phyloP scores from a whole-genome alignment of 2,797 vertebrate species.

The Myotis findleyi region DNA sequence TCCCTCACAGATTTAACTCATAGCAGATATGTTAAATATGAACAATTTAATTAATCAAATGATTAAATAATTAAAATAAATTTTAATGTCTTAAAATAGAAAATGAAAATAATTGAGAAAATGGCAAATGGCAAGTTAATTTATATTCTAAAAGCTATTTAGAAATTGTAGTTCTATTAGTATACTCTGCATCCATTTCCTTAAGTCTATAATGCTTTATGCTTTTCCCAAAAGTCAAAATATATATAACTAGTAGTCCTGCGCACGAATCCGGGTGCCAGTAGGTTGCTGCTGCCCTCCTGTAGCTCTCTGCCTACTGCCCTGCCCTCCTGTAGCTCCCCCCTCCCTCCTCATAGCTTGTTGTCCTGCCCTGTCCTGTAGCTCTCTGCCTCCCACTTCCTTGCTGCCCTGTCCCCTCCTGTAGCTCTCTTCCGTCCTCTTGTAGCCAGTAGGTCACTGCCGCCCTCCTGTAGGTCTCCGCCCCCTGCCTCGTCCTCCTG shows the following conservation, averaged over 20 bases:
- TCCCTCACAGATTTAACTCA: not conserved
- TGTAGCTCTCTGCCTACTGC: too few relatives aligned
- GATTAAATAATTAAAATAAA: not conserved
- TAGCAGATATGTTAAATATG: not conserved
- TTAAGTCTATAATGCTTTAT: not conserved
- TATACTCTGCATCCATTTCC: not conserved
- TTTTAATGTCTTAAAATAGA: not conserved
- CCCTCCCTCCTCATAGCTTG: too few relatives aligned
- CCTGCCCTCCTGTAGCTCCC: too few relatives aligned
- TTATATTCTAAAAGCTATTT: conserved; percentile 7
- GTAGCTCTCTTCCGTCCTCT: too few relatives aligned
- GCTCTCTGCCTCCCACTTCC: too few relatives aligned
- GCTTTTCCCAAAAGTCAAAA: not conserved
- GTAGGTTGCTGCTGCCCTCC: too few relatives aligned
- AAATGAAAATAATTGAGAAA: not conserved
- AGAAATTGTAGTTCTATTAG: not conserved
- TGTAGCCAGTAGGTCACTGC: too few relatives aligned
- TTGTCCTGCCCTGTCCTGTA: too few relatives aligned
- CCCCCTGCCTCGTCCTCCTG: too few relatives aligned
- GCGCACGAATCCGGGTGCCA: too few relatives aligned
- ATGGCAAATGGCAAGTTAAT: not conserved
- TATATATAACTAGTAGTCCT: not conserved
- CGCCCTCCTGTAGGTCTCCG: too few relatives aligned
- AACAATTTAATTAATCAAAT: not conserved
- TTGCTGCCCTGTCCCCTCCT: too few relatives aligned